A percentile compares a stretch with the other conserved stretches of the same genome.
Evolutionary conservation across 2,888 invertebrate species (phyloP).

Genomic region (Cephus spinipes): DNA sequence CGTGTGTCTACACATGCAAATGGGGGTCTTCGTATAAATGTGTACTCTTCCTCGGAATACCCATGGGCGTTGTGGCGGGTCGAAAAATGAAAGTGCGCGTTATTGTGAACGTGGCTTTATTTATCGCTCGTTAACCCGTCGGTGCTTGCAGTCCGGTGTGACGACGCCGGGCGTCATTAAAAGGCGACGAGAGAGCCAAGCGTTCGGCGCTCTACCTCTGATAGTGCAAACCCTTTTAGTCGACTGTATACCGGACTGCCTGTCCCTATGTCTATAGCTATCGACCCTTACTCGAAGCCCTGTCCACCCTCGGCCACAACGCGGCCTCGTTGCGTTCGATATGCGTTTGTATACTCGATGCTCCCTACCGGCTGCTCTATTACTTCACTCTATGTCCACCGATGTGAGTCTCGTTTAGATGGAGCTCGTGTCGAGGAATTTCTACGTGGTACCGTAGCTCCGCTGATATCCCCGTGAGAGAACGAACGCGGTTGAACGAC

Average conservation of each 20-base stretch:
- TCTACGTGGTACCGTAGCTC: neutral
- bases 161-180: constrained; percentile 40
- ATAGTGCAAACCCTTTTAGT: neutral
- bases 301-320: neutral
- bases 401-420: neutral
- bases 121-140: constrained; percentile 35
- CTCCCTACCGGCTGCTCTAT: constrained; percentile 9
- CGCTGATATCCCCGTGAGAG: neutral
- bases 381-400: neutral
- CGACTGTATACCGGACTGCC: neutral
- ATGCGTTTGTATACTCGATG: neutral
- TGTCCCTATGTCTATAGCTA: neutral
- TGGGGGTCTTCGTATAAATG: neutral
- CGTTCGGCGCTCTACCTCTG: neutral
- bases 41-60: too few species aligned
- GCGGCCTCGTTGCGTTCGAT: neutral
- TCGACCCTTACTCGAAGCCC: neutral
- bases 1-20: neutral
- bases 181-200: constrained; percentile 17
- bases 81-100: neutral
- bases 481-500: too few species aligned
- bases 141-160: constrained; percentile 32
- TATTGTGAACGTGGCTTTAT: constrained; percentile 21
- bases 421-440: neutral
- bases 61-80: neutral